Base-by-base conservation (phyloP, 2,113 vertebrate genomes). In the Centrocercus urophasianus region DNA sequence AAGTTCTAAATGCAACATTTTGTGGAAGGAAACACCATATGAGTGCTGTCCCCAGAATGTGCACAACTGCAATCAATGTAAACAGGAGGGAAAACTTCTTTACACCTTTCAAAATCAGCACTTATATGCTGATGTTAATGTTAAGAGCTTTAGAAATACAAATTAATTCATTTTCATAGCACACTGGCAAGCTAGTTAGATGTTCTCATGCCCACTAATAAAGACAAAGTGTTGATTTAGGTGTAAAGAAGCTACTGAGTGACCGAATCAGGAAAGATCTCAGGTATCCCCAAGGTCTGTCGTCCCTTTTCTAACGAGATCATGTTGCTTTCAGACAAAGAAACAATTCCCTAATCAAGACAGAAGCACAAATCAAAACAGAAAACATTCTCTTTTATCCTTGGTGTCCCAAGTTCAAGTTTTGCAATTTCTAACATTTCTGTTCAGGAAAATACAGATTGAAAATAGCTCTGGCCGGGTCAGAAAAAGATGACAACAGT, bases 331-430 rank as follows among this genome's bases (percentile, higher is more conserved):
- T 36, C 64, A 95, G 60, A 84, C 61, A 95, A 92, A 92, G 73
- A 84, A 79, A 90, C 90, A 93, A 90, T 74, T 89, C 82, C 71
- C 84, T 69, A 63, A 89, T 69, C 86, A 77, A 54, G 88, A 72
- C 40, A 78, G 82, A 70, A 45, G 34, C 67, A 75, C n/a, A 88
- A 90, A 90, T 81, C 72, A 93, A 90, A 96, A 45, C 60, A 80
- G 63, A 91, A 78, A 66, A 78, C 30, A n/a, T 36, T 71, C 22
- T 16, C 47, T 70, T 89, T 77, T 78, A 67, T 76, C 74, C 71
- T 72, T 70, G 56, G 83, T 80, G 71, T 61, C 36, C 48, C 47
- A 86, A 87, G 47, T 79, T 52, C 19, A 69, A 88, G 24, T 76
- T 89, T 56, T 90, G 19, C 17, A 71, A 60, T 88, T 61, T 54